Evolutionary conservation across 2,797 vertebrate species (phyloP), one percentile per base, ranked within the genome.

Genomic region (Sternarchorhynchus goeldii): DNA sequence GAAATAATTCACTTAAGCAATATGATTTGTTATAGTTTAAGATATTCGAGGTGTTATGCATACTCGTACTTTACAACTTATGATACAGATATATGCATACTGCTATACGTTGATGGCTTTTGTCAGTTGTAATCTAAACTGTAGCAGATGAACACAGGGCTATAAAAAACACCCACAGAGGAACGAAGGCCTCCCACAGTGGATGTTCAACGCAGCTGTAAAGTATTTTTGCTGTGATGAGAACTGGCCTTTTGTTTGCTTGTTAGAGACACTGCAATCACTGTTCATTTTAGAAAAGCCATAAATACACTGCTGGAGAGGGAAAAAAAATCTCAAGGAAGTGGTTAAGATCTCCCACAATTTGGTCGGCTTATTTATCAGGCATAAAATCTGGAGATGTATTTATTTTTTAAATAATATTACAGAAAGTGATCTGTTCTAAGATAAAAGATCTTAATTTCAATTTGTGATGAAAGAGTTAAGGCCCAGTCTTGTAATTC

Each of bases 191-290:
- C 50, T 74, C 36, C 57, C 56, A 41, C 14, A 39, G 25, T 34
- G 55, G 59, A 58, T 67, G 59, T 20, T 67, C 57, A 20, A 50
- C 14, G 36, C 77, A 72, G 69, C 77, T 81, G 73, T 79, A 78
- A 64, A 76, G 68, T 77, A 58, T 79, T 79, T 2, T 45, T 60
- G 50, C 45, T 20, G 18, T 75, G 57, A 78, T 18, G 18, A 39
- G 67, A 76, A 50, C 31, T 73, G 36, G 82, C 17, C 68, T 75
- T 72, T 69, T 79, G 83, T 88, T 77, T 80, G 84, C 88, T 87
- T 85, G 88, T 78, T 70, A 45, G 21, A 65, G 5, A 74, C 63
- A 77, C 83, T 81, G 68, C 64, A 68, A 62, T 79, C 60, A 70
- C 12, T 57, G 69, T 69, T 79, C 70, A 73, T 85, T 76, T 85